Percentiles rank a stretch among this genome's conserved stretches.
phyloP scores from a whole-genome alignment of 2,113 vertebrate genomes.

The Xyliphius kryptos region DNA sequence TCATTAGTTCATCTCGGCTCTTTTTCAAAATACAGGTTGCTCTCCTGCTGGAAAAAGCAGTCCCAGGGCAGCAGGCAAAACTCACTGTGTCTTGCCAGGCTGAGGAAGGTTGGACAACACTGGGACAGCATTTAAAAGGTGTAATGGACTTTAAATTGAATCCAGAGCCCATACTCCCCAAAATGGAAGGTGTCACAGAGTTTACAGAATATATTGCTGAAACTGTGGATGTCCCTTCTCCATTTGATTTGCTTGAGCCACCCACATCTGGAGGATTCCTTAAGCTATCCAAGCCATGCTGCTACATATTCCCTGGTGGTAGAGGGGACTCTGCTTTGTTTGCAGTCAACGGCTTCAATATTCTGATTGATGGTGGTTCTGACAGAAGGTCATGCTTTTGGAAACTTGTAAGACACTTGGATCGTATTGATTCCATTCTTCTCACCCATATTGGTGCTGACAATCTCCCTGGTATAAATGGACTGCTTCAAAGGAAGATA shows the following conservation, averaged over 20 bases:
- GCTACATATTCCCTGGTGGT: constrained; percentile 96
- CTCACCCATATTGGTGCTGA: constrained; percentile 96
- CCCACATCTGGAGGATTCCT: constrained; percentile 95
- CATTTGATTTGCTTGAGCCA: constrained; percentile 91
- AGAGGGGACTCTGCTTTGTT: constrained; percentile 95
- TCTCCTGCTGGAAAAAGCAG: constrained; percentile 71
- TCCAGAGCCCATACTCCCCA: constrained; percentile 72
- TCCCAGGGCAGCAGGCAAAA: constrained; percentile 75
- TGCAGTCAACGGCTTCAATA: constrained; percentile 97
- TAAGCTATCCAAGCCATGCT: constrained; percentile 95
- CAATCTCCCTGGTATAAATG: constrained; percentile 95
- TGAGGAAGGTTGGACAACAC: constrained; percentile 86
- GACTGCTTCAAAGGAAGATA: constrained; percentile 91
- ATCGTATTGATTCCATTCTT: constrained; percentile 91
- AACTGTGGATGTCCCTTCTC: constrained; percentile 84
- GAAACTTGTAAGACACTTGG: constrained; percentile 95
- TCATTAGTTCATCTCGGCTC: too few relatives aligned
- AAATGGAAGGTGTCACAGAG: constrained; percentile 84
- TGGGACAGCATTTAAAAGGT: constrained; percentile 71
- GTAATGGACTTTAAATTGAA: constrained; percentile 74
- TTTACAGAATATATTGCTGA: constrained; percentile 86
- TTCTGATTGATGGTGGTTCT: constrained; percentile 92
- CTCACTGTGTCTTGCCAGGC: constrained; percentile 85
- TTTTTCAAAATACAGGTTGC: constrained; percentile 68
- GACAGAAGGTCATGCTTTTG: constrained; percentile 96